These are phyloP conservation scores for Emmelina monodactyla DNA, from an alignment of 2,888 invertebrate species.

Conservation along the genomic window DNA sequence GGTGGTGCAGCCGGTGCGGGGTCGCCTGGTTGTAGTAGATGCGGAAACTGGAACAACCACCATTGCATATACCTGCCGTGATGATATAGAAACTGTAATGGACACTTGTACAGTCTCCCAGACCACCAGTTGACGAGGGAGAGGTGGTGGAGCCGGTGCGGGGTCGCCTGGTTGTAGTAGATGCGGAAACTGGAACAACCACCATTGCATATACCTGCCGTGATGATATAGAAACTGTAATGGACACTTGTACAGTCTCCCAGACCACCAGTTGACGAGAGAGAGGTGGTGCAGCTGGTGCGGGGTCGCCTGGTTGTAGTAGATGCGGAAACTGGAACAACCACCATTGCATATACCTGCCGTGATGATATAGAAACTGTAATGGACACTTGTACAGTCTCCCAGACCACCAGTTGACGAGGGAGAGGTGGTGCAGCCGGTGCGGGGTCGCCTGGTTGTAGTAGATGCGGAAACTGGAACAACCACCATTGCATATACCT, in stretches of 20 bases:
- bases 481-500: background rate
- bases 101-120: conserved; percentile 70
- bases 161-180: conserved; percentile 75
- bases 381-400: conserved; percentile 72
- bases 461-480: conserved; percentile 70
- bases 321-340: conserved; percentile 68
- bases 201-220: too few relatives aligned
- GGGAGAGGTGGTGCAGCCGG: conserved; percentile 61
- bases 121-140: conserved; percentile 79
- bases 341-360: background rate
- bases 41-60: conserved; percentile 58
- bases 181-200: conserved; percentile 65
- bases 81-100: too few relatives aligned
- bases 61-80: too few relatives aligned
- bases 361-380: too few relatives aligned
- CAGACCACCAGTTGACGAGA: conserved; percentile 79
- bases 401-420: conserved; percentile 79
- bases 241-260: conserved; percentile 71
- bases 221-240: too few relatives aligned
- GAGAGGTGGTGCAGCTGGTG: conserved; percentile 64
- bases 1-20: conserved; percentile 62
- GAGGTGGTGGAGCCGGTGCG: conserved; percentile 65
- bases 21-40: conserved; percentile 77
- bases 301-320: conserved; percentile 75
- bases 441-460: conserved; percentile 75